A percentile compares a stretch with the other conserved stretches of the same genome.
Conservation (phyloP, 2,113 vertebrate species). For the Podocnemis expansa region DNA sequence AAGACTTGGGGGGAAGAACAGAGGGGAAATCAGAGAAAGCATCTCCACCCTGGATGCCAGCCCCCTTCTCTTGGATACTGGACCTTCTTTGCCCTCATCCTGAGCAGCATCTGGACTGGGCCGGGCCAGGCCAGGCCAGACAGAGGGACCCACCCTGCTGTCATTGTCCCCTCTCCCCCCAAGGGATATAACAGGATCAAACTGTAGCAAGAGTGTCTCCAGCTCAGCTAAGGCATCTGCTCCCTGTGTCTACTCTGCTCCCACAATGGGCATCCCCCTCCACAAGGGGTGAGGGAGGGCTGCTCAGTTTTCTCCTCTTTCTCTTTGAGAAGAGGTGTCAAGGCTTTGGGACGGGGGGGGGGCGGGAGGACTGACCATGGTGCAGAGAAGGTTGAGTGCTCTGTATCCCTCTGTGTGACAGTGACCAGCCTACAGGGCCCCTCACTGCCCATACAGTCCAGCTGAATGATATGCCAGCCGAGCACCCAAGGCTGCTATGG, state of each 20-base stretch:
- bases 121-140: too few species aligned
- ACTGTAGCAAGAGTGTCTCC: too few species aligned
- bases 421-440: too few species aligned
- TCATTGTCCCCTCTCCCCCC: neutral
- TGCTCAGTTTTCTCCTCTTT: neutral
- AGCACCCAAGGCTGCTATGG: neutral
- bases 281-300: too few species aligned
- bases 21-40: neutral
- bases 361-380: neutral
- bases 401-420: neutral
- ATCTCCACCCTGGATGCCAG: neutral
- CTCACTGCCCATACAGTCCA: neutral
- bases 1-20: neutral
- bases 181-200: too few species aligned
- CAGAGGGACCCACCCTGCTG: neutral
- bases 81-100: too few species aligned
- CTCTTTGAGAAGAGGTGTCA: neutral
- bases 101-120: too few species aligned
- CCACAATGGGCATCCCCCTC: too few species aligned
- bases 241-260: too few species aligned
- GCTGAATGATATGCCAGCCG: neutral
- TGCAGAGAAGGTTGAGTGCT: neutral
- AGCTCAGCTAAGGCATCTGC: too few species aligned
- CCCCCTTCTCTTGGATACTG: neutral
- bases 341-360: too few species aligned